phyloP scores from a whole-genome alignment of 2,888 invertebrate species.

The Pseudolycoriella hygida region DNA sequence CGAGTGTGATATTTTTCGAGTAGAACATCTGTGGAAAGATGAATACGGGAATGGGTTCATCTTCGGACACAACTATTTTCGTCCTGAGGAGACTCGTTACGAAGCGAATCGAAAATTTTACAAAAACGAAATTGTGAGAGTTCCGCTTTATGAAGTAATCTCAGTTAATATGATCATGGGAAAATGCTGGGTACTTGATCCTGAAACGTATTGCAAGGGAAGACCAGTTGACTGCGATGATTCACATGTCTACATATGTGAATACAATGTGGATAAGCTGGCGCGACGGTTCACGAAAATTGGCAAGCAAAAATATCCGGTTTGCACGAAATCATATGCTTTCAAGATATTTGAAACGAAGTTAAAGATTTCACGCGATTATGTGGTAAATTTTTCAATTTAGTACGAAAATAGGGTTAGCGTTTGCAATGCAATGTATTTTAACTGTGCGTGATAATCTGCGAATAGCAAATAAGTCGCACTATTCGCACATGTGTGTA shows the following conservation, averaged over 20 bases:
- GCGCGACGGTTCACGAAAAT: constrained; percentile 84
- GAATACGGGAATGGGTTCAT: constrained; percentile 76
- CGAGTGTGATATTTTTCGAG: constrained; percentile 84
- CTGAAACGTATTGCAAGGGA: constrained; percentile 81
- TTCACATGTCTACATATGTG: constrained; percentile 89
- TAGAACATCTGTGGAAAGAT: constrained; percentile 87
- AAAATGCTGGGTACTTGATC: constrained; percentile 92
- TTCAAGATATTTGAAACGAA: constrained; percentile 76
- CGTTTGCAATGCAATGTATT: no score
- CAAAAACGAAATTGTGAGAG: constrained; percentile 85
- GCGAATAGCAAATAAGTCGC: no score
- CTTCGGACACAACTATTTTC: constrained; percentile 88
- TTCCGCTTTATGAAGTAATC: constrained; percentile 90
- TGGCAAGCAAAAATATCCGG: constrained; percentile 59
- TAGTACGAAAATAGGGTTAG: no score
- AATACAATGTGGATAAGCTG: constrained; percentile 83
- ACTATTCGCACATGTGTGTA: no score
- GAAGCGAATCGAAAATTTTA: constrained; percentile 88
- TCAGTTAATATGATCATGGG: constrained; percentile 90
- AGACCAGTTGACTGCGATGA: constrained; percentile 66
- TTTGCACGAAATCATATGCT: constrained; percentile 85
- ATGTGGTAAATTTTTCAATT: constrained; percentile 49
- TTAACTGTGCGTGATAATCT: no score
- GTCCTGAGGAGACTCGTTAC: constrained; percentile 95
- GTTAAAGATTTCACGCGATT: constrained; percentile 71